Evolutionary conservation across 2,888 invertebrate species (phyloP).

Genomic region (Muscina levida): DNA sequence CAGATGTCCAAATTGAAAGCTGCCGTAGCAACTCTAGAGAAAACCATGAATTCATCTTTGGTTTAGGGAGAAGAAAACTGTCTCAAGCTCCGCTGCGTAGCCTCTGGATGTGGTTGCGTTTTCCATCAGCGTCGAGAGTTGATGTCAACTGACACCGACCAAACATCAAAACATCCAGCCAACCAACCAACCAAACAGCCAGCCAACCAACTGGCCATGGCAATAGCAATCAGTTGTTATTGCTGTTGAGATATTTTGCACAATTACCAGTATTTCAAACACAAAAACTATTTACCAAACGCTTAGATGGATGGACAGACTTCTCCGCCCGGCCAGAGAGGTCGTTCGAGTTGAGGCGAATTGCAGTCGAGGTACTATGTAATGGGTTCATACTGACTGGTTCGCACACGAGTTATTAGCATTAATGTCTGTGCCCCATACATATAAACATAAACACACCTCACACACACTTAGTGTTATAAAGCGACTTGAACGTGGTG

Average conservation of each 20-base stretch:
- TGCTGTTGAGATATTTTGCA: slow-evolving; percentile 18
- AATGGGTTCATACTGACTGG: background rate
- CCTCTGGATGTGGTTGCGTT: background rate
- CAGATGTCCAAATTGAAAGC: too few species aligned
- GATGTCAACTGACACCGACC: slow-evolving; percentile 7
- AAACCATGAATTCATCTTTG: slow-evolving; percentile 51
- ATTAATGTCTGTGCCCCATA: background rate
- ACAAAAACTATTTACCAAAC: slow-evolving; percentile 27
- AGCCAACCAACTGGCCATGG: background rate
- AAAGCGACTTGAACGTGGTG: slow-evolving; percentile 51
- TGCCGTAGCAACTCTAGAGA: too few species aligned
- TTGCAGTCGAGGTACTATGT: slow-evolving; percentile 9
- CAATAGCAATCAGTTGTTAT: background rate
- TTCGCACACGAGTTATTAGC: slow-evolving; percentile 42
- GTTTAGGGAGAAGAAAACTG: slow-evolving; percentile 35
- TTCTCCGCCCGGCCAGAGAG: background rate
- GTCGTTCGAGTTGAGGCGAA: slow-evolving; percentile 1
- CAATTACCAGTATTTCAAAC: slow-evolving; percentile 25
- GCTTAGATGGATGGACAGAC: background rate
- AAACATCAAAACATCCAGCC: background rate
- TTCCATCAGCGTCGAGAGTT: background rate
- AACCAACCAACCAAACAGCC: too few species aligned
- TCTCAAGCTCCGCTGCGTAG: background rate
- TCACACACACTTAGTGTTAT: slow-evolving; percentile 27
- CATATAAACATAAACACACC: background rate